Conservation (phyloP, 2,888 invertebrate species). For the Philereme transversata region DNA sequence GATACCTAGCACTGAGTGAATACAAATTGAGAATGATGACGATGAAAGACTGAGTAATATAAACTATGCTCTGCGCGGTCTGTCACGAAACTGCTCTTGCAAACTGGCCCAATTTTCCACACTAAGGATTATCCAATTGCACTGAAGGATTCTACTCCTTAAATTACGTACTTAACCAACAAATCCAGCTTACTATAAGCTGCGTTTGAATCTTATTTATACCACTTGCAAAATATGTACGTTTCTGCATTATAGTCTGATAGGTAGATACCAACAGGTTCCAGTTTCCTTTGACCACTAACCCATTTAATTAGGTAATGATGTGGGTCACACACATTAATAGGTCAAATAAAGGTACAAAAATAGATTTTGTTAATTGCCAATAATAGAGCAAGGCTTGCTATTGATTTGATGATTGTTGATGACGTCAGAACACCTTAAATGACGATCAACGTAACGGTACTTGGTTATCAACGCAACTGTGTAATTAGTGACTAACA, state of each 20-base stretch:
- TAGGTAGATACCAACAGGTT: background rate
- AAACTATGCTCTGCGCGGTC: too few species aligned
- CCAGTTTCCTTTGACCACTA: slow-evolving; percentile 5
- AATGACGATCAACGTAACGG: slow-evolving; percentile 38
- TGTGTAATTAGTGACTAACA: slow-evolving; percentile 27
- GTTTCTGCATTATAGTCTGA: background rate
- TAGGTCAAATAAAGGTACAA: slow-evolving; percentile 41
- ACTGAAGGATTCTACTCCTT: too few species aligned
- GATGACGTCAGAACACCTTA: slow-evolving; percentile 46
- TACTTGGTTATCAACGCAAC: slow-evolving; percentile 26
- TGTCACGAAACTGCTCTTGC: too few species aligned
- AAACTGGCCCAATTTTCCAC: too few species aligned
- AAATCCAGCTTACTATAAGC: too few species aligned
- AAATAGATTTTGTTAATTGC: slow-evolving; percentile 53
- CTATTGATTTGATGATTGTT: slow-evolving; percentile 46
- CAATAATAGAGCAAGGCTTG: slow-evolving; percentile 50
- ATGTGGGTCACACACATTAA: slow-evolving; percentile 29
- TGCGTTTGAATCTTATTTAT: too few species aligned
- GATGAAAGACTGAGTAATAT: too few species aligned
- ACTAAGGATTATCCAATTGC: too few species aligned
- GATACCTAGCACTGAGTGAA: too few species aligned
- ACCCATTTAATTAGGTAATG: slow-evolving; percentile 20
- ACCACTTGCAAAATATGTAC: too few species aligned
- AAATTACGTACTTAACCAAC: too few species aligned
- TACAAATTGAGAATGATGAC: too few species aligned